Percentiles rank a stretch among this genome's conserved stretches.
Conservation (phyloP, 2,113 vertebrate genomes). For the Capreolus pygargus region DNA sequence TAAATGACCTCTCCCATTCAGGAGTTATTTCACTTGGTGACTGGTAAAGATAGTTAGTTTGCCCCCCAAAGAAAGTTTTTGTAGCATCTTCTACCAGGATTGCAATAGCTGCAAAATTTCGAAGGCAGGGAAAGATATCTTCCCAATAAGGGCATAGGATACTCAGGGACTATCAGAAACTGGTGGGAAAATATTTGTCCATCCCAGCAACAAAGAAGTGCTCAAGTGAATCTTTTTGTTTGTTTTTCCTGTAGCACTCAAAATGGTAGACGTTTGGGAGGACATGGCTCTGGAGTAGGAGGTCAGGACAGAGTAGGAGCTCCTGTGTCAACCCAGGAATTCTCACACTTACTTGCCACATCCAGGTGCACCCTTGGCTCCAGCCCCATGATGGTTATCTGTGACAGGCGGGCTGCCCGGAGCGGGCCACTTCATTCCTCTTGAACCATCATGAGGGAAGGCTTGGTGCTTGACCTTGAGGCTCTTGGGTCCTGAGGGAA, state of each 20-base stretch:
- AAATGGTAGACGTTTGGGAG: neutral
- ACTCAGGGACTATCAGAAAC: neutral
- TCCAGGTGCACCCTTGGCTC: neutral
- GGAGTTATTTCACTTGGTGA: neutral
- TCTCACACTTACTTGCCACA: neutral
- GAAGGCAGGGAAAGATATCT: neutral
- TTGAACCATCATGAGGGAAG: neutral
- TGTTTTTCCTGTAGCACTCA: neutral
- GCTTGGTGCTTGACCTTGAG: neutral
- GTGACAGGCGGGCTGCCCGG: fast-evolving
- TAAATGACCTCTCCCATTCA: neutral
- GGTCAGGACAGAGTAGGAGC: neutral
- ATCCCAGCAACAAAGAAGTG: neutral
- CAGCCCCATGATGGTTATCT: neutral
- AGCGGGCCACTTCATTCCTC: neutral
- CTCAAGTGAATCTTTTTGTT: neutral
- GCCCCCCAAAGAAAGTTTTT: neutral
- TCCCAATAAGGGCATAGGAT: neutral
- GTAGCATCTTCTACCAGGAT: neutral
- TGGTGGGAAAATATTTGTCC: neutral
- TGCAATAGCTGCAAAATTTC: neutral
- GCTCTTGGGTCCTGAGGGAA: neutral
- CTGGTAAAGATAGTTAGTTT: neutral
- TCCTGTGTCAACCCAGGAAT: neutral
- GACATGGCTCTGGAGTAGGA: neutral